Evolutionary conservation across 2,113 vertebrate species (phyloP), one percentile per base, ranked within the genome.

Genomic region (Laterallus jamaicensis): DNA sequence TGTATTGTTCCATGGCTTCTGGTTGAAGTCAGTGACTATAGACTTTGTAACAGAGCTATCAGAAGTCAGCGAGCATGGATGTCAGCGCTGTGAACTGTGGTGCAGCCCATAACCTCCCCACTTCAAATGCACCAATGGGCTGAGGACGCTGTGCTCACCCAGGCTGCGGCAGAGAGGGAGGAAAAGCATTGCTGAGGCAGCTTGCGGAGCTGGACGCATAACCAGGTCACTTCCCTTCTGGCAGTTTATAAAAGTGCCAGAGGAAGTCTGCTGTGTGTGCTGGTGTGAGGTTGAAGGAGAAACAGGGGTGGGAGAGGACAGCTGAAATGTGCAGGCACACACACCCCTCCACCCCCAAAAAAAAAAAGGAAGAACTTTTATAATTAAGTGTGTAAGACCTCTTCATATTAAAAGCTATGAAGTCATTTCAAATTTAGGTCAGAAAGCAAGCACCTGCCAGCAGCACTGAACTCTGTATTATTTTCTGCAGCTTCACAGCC

Each of bases 161-260:
- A 87, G 37, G 47, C 62, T 89, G 64, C 71, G 83, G 47, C 66
- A 68, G 73, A 35, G 70, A 47, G 68, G 50, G 94, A 95, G 77
- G 95, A 96, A 97, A 90, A 92, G 74, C 62, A 39, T 19, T 95
- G 84, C 90, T 84, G 91, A 92, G 64, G 77, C 88, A 93, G 92
- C 94, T 94, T 77, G 55, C 8, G 4, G 86, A 74, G 77, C 55
- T 96, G 93, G 39, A 80, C 11, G 2, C 44, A 59, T 77, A 96
- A 79, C 74, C 95, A 95, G 88, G 81, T 88, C 93, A 93, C 74
- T 95, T 90, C 85, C 91, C 49, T 92, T 95, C 81, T 97, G 95
- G 94, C 77, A 96, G 80, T 49, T 84, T 91, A 71, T 88, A 82
- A 94, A 96, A 94, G 69, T 75, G 73, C 12, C 49, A 90, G 62